phyloP scores from a whole-genome alignment of 2,797 vertebrate genomes.

The Cossypha dichroa region DNA sequence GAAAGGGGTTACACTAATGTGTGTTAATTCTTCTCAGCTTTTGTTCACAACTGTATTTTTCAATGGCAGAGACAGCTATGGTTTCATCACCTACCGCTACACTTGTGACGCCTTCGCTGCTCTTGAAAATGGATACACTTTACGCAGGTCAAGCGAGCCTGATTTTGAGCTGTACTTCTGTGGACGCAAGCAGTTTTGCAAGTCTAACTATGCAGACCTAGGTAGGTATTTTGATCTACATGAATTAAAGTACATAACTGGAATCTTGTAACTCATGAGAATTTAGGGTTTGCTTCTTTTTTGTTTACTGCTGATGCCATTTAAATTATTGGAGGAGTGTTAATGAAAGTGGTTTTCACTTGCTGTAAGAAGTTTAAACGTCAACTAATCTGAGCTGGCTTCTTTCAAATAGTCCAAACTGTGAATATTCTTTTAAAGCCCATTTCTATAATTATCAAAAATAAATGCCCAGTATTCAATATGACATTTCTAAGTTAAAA shows the following conservation, averaged over 20 bases:
- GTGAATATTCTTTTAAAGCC: neutral
- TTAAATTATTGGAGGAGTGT: neutral
- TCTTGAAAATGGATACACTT: conserved; percentile 96
- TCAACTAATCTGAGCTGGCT: neutral
- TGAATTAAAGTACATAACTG: neutral
- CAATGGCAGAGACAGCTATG: conserved; percentile 92
- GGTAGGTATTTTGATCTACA: conserved; percentile 81
- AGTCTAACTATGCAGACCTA: conserved; percentile 98
- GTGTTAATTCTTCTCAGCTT: conserved; percentile 15
- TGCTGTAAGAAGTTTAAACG: neutral
- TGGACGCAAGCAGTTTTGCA: conserved; percentile 94
- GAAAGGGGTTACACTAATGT: conserved; percentile 40
- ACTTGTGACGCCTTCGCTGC: conserved; percentile 98
- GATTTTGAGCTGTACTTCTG: conserved; percentile 98
- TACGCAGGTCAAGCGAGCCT: conserved; percentile 91
- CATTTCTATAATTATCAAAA: neutral
- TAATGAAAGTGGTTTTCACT: neutral
- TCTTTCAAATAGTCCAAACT: neutral
- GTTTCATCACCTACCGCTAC: conserved; percentile 99
- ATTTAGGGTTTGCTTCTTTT: neutral
- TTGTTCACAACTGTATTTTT: conserved; percentile 42
- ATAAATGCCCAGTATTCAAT: neutral
- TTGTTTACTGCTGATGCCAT: neutral
- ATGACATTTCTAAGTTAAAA: neutral
- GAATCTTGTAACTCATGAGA: neutral